Evolutionary conservation across 1,140 invertebrate genomes (phyloP).

Genomic region (Galendromus occidentalis): DNA sequence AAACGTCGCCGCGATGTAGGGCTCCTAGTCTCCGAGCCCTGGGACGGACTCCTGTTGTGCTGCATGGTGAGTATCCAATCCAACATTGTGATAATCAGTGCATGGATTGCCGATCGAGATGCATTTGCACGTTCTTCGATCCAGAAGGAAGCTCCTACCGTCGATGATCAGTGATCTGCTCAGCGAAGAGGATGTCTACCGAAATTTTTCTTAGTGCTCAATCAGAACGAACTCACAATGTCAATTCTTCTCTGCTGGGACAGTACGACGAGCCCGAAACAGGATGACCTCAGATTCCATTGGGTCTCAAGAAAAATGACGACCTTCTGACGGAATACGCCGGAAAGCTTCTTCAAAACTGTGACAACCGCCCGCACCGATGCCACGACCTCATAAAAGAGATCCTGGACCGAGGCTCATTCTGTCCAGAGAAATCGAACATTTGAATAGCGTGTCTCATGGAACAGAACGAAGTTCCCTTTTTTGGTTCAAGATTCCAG

Average conservation of each 20-base stretch:
- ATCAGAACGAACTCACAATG: slow-evolving; percentile 3
- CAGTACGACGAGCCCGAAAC: slow-evolving; percentile 41
- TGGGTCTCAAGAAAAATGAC: slow-evolving; percentile 42
- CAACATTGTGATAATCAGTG: too few species aligned
- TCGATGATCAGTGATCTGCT: slow-evolving; percentile 36
- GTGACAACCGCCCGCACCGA: slow-evolving; percentile 56
- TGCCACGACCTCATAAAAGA: slow-evolving; percentile 48
- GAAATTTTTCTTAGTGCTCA: slow-evolving; percentile 9
- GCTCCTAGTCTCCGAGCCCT: too few species aligned
- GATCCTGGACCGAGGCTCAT: slow-evolving; percentile 62
- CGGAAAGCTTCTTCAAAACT: slow-evolving; percentile 64
- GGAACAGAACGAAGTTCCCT: slow-evolving; percentile 60
- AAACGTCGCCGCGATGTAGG: too few species aligned
- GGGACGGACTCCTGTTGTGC: too few species aligned
- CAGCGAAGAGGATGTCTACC: slow-evolving; percentile 52
- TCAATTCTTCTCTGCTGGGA: slow-evolving; percentile 31
- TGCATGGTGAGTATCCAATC: too few species aligned
- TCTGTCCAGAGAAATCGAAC: slow-evolving; percentile 57
- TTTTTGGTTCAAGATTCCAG: too few species aligned
- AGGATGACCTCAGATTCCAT: slow-evolving; percentile 41
- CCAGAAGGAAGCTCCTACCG: too few species aligned
- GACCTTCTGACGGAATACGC: slow-evolving; percentile 54
- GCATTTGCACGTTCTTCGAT: too few species aligned
- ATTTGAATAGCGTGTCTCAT: slow-evolving; percentile 77
- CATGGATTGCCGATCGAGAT: too few species aligned